phyloP scores from a whole-genome alignment of 2,888 invertebrate species.

The Catocala fraxini region DNA sequence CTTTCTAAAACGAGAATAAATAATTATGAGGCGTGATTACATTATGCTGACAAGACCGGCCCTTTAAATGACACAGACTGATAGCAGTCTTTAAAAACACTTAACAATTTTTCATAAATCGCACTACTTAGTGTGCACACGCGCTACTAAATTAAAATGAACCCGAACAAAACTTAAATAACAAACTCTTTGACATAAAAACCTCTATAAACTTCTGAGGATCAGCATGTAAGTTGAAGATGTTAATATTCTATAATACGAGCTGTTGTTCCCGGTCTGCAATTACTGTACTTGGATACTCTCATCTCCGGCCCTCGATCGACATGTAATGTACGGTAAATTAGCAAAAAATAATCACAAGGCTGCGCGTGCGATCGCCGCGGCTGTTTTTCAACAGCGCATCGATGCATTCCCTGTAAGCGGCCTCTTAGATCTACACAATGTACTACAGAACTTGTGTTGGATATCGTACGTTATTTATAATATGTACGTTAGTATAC shows the following conservation, averaged over 20 bases:
- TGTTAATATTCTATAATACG: conserved; percentile 17
- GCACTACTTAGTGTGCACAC: no score
- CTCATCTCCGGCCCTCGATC: conserved; percentile 58
- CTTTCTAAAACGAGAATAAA: no score
- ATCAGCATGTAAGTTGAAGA: conserved; percentile 6
- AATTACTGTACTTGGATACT: conserved; percentile 42
- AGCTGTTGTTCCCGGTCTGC: conserved; percentile 22
- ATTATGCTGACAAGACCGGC: no score
- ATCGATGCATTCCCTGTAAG: conserved; percentile 45
- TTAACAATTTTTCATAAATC: no score
- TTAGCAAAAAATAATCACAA: conserved; percentile 79
- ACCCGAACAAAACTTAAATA: no score
- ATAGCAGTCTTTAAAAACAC: no score
- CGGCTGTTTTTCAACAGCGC: conserved; percentile 49
- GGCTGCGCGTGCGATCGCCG: conserved; percentile 46
- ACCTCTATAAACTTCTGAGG: background rate
- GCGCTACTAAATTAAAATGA: no score
- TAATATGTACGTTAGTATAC: background rate
- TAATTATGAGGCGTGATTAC: no score
- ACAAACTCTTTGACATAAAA: no score
- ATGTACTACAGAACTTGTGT: background rate
- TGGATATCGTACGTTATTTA: background rate
- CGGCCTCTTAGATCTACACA: conserved; percentile 42
- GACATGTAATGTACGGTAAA: conserved; percentile 71
- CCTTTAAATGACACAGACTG: no score